Percentiles rank a stretch among this genome's conserved stretches.
Conservation (phyloP, 2,888 invertebrate genomes). For the Oscheius myriophilus region DNA sequence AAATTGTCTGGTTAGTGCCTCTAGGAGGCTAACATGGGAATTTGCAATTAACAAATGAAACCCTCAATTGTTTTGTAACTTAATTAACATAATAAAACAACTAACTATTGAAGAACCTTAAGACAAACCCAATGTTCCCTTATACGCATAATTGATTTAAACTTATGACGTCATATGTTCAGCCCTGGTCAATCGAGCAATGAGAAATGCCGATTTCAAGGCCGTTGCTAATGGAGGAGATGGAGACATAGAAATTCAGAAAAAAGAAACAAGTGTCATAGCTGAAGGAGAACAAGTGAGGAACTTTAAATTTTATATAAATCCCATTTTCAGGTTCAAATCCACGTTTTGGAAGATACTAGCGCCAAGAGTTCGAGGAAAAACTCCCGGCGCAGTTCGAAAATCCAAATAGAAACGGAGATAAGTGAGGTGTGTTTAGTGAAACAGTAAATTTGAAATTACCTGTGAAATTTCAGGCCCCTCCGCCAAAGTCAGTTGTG, state of each 20-base stretch:
- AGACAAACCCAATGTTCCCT: background rate
- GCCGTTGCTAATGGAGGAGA: background rate
- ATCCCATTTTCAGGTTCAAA: slow-evolving; percentile 10
- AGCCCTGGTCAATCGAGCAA: slow-evolving; percentile 26
- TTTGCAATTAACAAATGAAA: background rate
- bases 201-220: slow-evolving; percentile 21
- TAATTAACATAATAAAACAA: no score
- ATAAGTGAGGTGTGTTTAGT: slow-evolving; percentile 16
- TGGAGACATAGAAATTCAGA: slow-evolving; percentile 13
- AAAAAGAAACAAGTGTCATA: slow-evolving; percentile 26
- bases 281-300: slow-evolving; percentile 25
- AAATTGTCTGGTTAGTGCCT: background rate
- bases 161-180: slow-evolving; percentile 10
- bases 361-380: slow-evolving; percentile 9
- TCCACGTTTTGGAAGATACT: slow-evolving; percentile 18
- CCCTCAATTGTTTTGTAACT: background rate
- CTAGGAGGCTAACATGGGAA: background rate
- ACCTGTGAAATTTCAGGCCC: slow-evolving; percentile 20
- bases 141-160: background rate
- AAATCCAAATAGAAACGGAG: slow-evolving; percentile 21
- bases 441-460: background rate
- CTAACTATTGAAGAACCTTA: no score
- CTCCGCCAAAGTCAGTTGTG: slow-evolving; percentile 51
- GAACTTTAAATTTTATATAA: background rate
- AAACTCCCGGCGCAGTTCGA: slow-evolving; percentile 13